These are phyloP conservation scores for Sinopyrophorus schimmeli DNA, from an alignment of 2,888 invertebrate genomes.

Conservation along the genomic window DNA sequence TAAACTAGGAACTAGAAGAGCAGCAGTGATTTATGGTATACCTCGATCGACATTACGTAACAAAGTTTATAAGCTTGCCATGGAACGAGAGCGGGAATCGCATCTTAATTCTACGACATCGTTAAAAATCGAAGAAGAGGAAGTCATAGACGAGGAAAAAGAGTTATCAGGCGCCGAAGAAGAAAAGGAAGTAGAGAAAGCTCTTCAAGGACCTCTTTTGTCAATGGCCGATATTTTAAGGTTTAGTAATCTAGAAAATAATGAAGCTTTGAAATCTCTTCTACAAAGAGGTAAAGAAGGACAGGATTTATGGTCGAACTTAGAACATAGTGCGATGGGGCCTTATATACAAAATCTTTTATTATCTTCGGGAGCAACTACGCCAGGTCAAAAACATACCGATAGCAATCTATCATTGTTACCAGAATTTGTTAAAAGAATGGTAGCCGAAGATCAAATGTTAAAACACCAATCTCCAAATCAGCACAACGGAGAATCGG, in stretches of 20 bases:
- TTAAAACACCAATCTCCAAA: conserved; percentile 38
- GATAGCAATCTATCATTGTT: conserved; percentile 52
- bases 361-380: conserved; percentile 50
- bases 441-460: conserved; percentile 61
- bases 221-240: conserved; percentile 64
- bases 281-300: conserved; percentile 57
- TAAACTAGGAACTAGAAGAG: conserved; percentile 88
- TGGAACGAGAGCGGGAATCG: conserved; percentile 72
- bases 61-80: conserved; percentile 85
- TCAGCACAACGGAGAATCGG: conserved; percentile 47
- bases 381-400: conserved; percentile 44
- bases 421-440: conserved; percentile 61
- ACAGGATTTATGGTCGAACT: conserved; percentile 52
- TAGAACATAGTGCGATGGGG: conserved; percentile 58
- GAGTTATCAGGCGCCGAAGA: conserved; percentile 63
- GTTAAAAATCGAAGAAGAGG: conserved; percentile 56
- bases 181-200: conserved; percentile 64
- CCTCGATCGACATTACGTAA: conserved; percentile 95
- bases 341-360: conserved; percentile 61
- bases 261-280: conserved; percentile 59
- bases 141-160: conserved; percentile 63
- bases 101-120: conserved; percentile 55
- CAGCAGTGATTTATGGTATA: conserved; percentile 94
- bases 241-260: conserved; percentile 59
- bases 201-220: conserved; percentile 60